These are phyloP conservation scores for Spodoptera litura DNA, from an alignment of 1,140 invertebrate species.

Conservation along the genomic window DNA sequence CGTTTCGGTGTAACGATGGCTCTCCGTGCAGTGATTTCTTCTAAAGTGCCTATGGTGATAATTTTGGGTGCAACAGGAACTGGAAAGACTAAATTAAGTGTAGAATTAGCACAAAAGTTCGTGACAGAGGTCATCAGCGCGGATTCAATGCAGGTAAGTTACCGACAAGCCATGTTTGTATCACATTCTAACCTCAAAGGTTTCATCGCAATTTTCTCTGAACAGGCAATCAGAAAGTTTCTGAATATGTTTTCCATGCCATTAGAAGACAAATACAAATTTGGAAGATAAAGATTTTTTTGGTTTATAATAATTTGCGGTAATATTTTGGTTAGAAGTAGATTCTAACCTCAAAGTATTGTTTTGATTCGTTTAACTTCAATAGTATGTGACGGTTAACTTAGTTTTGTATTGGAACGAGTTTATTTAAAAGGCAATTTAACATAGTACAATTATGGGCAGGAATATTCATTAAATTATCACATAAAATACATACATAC, in stretches of 20 bases:
- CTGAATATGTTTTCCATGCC: not conserved
- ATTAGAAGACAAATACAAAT: not conserved
- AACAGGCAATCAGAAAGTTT: not conserved
- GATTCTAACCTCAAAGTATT: constrained; percentile 9
- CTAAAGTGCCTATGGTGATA: constrained; percentile 91
- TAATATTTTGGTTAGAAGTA: not conserved
- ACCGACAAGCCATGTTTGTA: constrained; percentile 5
- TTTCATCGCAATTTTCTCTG: constrained; percentile 21
- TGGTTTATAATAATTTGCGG: not conserved
- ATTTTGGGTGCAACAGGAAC: constrained; percentile 98
- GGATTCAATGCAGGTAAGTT: constrained; percentile 98
- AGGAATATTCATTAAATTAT: too few relatives aligned
- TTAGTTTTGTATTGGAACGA: not conserved
- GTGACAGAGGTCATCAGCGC: constrained; percentile 98
- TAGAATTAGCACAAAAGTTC: constrained; percentile 96
- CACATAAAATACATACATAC: too few relatives aligned
- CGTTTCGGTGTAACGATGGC: constrained; percentile 70
- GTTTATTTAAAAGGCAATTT: not conserved
- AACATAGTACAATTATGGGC: too few relatives aligned
- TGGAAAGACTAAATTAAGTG: constrained; percentile 98
- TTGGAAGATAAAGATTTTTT: not conserved
- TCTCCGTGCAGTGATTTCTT: constrained; percentile 73
- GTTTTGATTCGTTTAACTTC: not conserved
- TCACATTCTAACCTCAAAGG: constrained; percentile 73
- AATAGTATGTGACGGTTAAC: not conserved